phyloP scores from a whole-genome alignment of 30 jellyfish, hydroid and myxozoan genomes.

The Turritopsis rubra region DNA sequence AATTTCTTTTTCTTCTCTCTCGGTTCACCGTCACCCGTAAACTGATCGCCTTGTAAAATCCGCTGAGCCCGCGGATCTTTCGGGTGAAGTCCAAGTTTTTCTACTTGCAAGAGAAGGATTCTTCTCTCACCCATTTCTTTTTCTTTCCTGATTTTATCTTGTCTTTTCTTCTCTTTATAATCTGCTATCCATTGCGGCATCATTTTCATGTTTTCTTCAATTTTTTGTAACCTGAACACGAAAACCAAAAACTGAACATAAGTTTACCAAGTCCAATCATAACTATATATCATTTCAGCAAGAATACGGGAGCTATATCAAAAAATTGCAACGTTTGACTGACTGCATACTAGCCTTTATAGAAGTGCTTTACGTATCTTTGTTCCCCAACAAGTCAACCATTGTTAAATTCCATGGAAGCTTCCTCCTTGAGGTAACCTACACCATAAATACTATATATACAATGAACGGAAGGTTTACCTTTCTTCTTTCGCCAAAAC shows the following conservation, averaged over 20 bases:
- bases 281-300: too few species aligned
- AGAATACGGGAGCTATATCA: too few species aligned
- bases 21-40: neutral
- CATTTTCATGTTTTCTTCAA: conserved; percentile 72
- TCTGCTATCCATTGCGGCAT: conserved; percentile 82
- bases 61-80: conserved; percentile 83
- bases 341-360: too few species aligned
- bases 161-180: conserved; percentile 47
- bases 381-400: too few species aligned
- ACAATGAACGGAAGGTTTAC: neutral
- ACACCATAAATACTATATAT: too few species aligned
- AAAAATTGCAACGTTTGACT: too few species aligned
- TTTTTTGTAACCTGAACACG: conserved; percentile 38
- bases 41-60: conserved; percentile 39
- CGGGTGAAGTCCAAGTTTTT: conserved; percentile 75
- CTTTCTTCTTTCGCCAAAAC: conserved; percentile 36
- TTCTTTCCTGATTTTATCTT: conserved; percentile 34
- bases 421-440: too few species aligned
- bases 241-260: too few species aligned
- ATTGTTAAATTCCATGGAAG: too few species aligned
- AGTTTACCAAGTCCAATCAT: too few species aligned
- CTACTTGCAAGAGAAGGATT: conserved; percentile 32
- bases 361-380: too few species aligned
- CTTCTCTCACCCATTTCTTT: conserved; percentile 49
- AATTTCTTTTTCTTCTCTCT: conserved; percentile 18